Evolutionary conservation across 2,113 vertebrate species (phyloP).

Genomic region (Podarcis cretensis): DNA sequence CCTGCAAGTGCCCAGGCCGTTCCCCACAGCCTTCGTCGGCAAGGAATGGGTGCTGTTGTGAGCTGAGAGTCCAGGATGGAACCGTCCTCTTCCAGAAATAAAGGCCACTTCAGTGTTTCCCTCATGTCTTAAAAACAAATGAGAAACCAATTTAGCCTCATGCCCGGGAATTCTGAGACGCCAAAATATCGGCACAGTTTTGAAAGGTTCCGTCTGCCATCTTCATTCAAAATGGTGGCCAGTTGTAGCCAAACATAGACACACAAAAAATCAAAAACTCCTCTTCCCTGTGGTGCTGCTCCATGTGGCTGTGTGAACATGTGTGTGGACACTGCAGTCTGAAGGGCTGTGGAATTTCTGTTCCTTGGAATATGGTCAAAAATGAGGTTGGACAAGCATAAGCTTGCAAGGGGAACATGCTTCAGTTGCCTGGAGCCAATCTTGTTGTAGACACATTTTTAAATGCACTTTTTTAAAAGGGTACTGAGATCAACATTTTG

Average conservation of each 20-base stretch:
- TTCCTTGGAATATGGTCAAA: neutral
- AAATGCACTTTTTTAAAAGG: neutral
- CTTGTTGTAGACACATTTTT: neutral
- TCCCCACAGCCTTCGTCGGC: slow-evolving; percentile 71
- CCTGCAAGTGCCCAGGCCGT: slow-evolving; percentile 77
- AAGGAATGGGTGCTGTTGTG: slow-evolving; percentile 73
- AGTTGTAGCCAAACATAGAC: no score
- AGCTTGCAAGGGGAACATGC: neutral
- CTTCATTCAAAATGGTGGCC: no score
- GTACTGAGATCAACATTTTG: neutral
- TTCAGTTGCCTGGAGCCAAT: neutral
- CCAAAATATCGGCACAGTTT: no score
- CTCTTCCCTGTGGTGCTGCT: no score
- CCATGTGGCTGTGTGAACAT: no score
- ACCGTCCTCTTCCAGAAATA: slow-evolving; percentile 83
- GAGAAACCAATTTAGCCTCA: neutral
- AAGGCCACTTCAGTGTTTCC: slow-evolving; percentile 86
- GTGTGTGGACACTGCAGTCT: no score
- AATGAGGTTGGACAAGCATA: neutral
- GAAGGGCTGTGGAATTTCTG: no score
- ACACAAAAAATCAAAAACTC: no score
- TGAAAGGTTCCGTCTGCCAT: no score
- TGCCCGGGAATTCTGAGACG: no score
- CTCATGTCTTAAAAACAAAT: slow-evolving; percentile 78
- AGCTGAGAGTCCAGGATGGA: slow-evolving; percentile 74